phyloP scores from a whole-genome alignment of 2,888 invertebrate genomes.

The Drosophila quinaria region DNA sequence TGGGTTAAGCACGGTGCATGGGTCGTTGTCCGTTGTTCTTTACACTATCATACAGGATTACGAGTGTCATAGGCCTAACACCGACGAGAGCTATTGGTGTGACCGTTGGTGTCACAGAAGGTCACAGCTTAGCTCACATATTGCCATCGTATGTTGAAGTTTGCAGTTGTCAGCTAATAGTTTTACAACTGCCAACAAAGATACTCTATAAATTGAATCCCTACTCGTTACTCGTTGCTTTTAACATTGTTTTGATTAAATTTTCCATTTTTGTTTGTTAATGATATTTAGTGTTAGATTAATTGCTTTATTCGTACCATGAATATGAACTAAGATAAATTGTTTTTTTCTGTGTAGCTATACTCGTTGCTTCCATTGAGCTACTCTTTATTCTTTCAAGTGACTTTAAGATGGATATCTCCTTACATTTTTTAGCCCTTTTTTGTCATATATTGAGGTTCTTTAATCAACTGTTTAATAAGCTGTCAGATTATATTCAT shows the following conservation, averaged over 20 bases:
- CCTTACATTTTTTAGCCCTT: too few species aligned
- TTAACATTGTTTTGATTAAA: too few species aligned
- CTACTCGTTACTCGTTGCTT: constrained; percentile 4
- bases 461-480: too few species aligned
- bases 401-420: too few species aligned
- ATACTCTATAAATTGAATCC: constrained; percentile 10
- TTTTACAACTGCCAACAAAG: constrained; percentile 26
- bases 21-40: constrained; percentile 43
- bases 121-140: constrained; percentile 45
- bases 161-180: constrained; percentile 39
- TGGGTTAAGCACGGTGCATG: constrained; percentile 47
- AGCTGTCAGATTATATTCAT: too few species aligned
- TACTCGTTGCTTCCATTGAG: too few species aligned
- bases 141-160: constrained; percentile 5
- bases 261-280: not conserved
- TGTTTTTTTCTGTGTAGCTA: too few species aligned
- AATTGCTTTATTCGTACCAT: too few species aligned
- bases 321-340: too few species aligned
- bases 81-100: constrained; percentile 11
- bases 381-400: not conserved
- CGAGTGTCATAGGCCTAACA: constrained; percentile 49
- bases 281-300: too few species aligned
- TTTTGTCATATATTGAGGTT: too few species aligned
- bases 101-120: constrained; percentile 42
- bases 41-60: constrained; percentile 55